These are phyloP conservation scores for Carassius auratus DNA, from an alignment of 2,113 vertebrate genomes.

Conservation along the genomic window DNA sequence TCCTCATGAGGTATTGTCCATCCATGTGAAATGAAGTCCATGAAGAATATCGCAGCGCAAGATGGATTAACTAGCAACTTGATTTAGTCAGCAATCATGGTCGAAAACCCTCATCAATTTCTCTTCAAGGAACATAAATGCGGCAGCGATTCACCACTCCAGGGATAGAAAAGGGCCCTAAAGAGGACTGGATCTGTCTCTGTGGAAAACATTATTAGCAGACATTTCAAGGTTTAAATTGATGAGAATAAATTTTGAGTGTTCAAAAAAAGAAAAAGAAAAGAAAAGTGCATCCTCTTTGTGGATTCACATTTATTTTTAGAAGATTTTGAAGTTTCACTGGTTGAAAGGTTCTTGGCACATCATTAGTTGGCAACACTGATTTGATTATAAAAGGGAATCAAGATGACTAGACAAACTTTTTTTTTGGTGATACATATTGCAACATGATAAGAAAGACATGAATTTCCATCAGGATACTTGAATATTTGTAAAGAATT, in stretches of 20 bases:
- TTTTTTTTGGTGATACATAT: too few relatives aligned
- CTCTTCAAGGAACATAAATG: conserved; percentile 7
- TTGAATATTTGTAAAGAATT: too few relatives aligned
- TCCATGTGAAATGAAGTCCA: conserved; percentile 66
- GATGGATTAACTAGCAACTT: conserved; percentile 74
- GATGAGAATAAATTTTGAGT: not conserved
- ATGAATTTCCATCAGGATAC: too few relatives aligned
- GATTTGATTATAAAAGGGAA: not conserved
- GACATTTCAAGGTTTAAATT: not conserved
- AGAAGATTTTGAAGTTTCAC: not conserved
- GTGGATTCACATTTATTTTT: not conserved
- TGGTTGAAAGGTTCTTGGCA: not conserved
- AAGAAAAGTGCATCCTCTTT: not conserved
- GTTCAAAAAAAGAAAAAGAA: not conserved
- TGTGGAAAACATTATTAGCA: not conserved
- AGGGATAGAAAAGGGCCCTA: not conserved
- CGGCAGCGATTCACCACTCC: not conserved
- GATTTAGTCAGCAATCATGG: conserved; percentile 69
- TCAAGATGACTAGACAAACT: not conserved
- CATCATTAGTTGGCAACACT: not conserved
- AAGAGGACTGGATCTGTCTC: not conserved
- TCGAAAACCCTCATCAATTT: conserved; percentile 4
- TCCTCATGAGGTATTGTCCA: conserved; percentile 70
- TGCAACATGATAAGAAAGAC: too few relatives aligned
- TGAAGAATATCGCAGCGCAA: conserved; percentile 67